Conservation (phyloP, 2,797 vertebrate species). For the Lindbergichthys nudifrons region DNA sequence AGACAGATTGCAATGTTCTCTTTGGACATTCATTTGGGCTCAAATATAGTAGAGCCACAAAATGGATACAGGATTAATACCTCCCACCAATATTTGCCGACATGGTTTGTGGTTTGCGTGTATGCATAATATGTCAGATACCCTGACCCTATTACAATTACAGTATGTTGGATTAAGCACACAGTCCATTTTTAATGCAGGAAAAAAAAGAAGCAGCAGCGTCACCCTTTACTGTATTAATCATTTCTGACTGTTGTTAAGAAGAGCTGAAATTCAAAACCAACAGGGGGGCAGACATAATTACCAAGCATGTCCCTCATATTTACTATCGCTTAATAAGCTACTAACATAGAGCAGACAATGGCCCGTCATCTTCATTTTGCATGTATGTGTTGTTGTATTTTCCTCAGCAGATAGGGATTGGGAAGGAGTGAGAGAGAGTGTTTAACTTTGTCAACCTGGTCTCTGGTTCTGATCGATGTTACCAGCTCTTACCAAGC, state of each 20-base stretch:
- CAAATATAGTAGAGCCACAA: too few species aligned
- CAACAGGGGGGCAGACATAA: conserved; percentile 77
- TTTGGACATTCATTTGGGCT: background rate
- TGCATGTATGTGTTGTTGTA: conserved; percentile 58
- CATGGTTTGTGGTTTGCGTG: background rate
- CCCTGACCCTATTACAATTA: background rate
- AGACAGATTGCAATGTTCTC: background rate
- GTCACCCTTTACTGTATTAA: conserved; percentile 61
- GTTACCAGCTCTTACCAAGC: conserved; percentile 66
- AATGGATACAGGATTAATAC: background rate
- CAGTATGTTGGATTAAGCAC: conserved; percentile 13
- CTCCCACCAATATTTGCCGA: background rate
- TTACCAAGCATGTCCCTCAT: conserved; percentile 80
- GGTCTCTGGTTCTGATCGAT: conserved; percentile 81
- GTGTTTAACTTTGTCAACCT: conserved; percentile 73
- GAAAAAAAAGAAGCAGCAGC: conserved; percentile 13
- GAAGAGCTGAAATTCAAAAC: conserved; percentile 67
- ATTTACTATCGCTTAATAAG: conserved; percentile 88
- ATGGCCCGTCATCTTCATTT: conserved; percentile 80
- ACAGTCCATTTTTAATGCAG: conserved; percentile 10
- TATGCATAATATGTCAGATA: conserved; percentile 4
- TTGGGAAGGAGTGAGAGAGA: conserved; percentile 60
- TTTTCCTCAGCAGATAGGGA: conserved; percentile 68
- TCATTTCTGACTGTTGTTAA: conserved; percentile 68
- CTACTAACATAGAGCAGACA: conserved; percentile 81